A percentile compares a stretch with the other conserved stretches of the same genome.
phyloP scores from a whole-genome alignment of 2,113 vertebrate species.

The Zosterops japonicus region DNA sequence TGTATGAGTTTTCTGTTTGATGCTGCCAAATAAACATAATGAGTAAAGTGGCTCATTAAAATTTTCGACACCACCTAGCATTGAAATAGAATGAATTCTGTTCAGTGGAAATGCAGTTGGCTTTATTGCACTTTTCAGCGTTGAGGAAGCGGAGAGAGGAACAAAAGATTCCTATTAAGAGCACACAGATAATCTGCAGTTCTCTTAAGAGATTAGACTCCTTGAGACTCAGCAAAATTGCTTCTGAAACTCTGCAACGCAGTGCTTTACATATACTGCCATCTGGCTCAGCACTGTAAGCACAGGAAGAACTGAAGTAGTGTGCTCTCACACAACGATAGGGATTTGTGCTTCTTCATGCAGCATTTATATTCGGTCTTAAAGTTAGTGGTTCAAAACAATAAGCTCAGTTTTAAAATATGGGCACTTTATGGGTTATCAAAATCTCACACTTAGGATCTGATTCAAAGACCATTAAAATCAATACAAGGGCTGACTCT shows the following conservation, averaged over 20 bases:
- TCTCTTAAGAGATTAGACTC: constrained; percentile 30
- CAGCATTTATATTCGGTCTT: background rate
- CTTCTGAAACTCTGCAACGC: background rate
- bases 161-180: constrained; percentile 24
- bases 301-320: background rate
- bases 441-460: background rate
- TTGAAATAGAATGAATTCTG: background rate
- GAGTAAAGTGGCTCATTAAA: constrained; percentile 6
- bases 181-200: background rate
- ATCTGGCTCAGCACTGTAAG: background rate
- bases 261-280: background rate
- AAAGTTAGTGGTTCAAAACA: background rate
- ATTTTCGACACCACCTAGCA: background rate
- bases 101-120: background rate
- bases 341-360: background rate
- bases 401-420: background rate
- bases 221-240: background rate
- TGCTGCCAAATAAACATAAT: constrained; percentile 4
- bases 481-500: background rate
- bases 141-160: background rate
- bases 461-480: background rate
- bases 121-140: background rate
- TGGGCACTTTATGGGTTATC: background rate
- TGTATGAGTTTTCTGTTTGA: background rate
- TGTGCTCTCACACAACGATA: background rate